phyloP scores from a whole-genome alignment of 2,888 invertebrate species.

The Spialia ferax region DNA sequence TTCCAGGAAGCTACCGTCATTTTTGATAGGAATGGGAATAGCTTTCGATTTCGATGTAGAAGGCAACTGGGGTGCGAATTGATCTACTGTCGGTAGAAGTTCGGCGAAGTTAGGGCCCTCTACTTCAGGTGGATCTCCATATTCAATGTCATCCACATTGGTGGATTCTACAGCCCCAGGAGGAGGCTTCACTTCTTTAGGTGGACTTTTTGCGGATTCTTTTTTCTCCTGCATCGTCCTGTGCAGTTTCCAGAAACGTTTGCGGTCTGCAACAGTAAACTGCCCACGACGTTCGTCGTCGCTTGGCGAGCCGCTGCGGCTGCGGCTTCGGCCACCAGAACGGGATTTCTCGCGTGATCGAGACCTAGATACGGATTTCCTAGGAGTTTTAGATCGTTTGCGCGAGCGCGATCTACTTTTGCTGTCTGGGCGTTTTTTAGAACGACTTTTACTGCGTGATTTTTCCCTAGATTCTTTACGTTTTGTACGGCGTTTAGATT shows the following conservation, averaged over 20 bases:
- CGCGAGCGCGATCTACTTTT: slow-evolving; percentile 49
- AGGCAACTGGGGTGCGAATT: slow-evolving; percentile 58
- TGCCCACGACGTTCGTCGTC: slow-evolving; percentile 78
- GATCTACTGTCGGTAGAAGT: slow-evolving; percentile 61
- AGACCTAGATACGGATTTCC: slow-evolving; percentile 56
- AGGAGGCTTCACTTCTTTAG: slow-evolving; percentile 72
- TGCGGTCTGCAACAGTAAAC: slow-evolving; percentile 79
- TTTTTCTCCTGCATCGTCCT: slow-evolving; percentile 65
- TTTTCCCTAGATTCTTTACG: slow-evolving; percentile 55
- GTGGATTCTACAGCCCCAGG: slow-evolving; percentile 73
- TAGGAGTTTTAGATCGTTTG: slow-evolving; percentile 52
- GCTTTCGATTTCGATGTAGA: slow-evolving; percentile 80
- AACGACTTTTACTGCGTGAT: slow-evolving; percentile 62
- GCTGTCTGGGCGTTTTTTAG: slow-evolving; percentile 57
- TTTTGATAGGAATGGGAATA: slow-evolving; percentile 91
- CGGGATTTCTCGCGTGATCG: slow-evolving; percentile 47
- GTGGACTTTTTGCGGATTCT: slow-evolving; percentile 63
- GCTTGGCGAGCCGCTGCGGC: slow-evolving; percentile 61
- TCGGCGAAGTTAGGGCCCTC: slow-evolving; percentile 81
- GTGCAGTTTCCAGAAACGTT: slow-evolving; percentile 78
- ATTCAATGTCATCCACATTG: slow-evolving; percentile 70
- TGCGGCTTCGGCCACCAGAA: slow-evolving; percentile 61
- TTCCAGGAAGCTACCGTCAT: slow-evolving; percentile 96
- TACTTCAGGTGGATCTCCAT: slow-evolving; percentile 78
- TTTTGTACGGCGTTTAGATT: slow-evolving; percentile 55